A percentile compares a stretch with the other conserved stretches of the same genome.
These are phyloP conservation scores for Steromphala cineraria DNA, from an alignment of 2,888 invertebrate species.

Conservation along the genomic window DNA sequence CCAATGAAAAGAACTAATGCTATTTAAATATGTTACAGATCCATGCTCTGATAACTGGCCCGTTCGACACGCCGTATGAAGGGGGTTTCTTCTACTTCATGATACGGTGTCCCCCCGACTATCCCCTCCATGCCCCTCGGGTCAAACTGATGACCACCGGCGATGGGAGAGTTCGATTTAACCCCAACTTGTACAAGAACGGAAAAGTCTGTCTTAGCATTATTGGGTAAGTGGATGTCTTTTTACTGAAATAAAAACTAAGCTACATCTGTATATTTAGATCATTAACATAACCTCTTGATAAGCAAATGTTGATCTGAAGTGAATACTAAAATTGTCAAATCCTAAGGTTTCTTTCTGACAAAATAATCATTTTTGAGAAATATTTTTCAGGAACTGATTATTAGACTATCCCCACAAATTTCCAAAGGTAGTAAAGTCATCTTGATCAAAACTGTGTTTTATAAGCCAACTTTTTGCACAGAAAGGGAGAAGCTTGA, in stretches of 20 bases:
- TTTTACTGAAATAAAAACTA: background rate
- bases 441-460: no score
- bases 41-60: conserved; percentile 79
- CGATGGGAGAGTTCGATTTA: conserved; percentile 79
- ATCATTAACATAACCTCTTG: no score
- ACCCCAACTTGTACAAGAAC: conserved; percentile 81
- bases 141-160: conserved; percentile 81
- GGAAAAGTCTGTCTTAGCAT: conserved; percentile 80
- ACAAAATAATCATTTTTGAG: no score
- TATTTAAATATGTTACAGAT: conserved; percentile 64
- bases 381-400: no score
- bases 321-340: no score
- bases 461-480: no score
- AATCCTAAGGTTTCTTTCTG: no score
- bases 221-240: conserved; percentile 76
- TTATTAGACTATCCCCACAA: no score
- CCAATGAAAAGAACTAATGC: background rate
- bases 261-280: no score
- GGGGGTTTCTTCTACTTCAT: conserved; percentile 77
- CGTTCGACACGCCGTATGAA: conserved; percentile 81
- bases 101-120: conserved; percentile 78
- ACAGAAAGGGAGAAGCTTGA: no score
- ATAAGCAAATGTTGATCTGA: no score
- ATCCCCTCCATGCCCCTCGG: conserved; percentile 79
- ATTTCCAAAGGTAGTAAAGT: no score